Evolutionary conservation across 2,888 invertebrate genomes (phyloP).

Genomic region (Seladonia tumulorum): DNA sequence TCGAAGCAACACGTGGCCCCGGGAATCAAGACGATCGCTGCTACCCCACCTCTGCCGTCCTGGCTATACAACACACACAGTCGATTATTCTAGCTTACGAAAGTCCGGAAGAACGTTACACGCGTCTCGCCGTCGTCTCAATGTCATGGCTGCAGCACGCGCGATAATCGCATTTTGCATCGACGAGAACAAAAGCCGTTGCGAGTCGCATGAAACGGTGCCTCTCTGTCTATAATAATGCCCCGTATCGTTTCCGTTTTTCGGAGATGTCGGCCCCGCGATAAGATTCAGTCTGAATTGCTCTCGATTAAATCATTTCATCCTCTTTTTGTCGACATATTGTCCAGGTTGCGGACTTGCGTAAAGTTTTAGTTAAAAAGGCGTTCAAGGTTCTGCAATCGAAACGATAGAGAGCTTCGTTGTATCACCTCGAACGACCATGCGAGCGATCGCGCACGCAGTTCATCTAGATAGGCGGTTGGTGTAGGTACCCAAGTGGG

Average conservation of each 20-base stretch:
- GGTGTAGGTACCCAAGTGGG: constrained; percentile 5
- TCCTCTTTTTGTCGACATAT: no score
- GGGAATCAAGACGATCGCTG: constrained; percentile 40
- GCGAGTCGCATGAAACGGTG: not conserved
- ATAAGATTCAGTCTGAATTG: no score
- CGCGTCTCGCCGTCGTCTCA: constrained; percentile 41
- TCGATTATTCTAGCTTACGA: constrained; percentile 50
- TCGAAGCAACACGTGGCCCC: constrained; percentile 72
- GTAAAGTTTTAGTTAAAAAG: not conserved
- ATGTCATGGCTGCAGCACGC: constrained; percentile 60
- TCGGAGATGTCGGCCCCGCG: no score
- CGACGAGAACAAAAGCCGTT: not conserved
- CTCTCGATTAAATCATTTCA: no score
- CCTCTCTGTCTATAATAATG: not conserved
- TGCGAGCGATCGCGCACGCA: not conserved
- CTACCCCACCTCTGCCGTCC: constrained; percentile 8
- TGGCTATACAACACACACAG: constrained; percentile 17
- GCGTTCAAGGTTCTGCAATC: not conserved
- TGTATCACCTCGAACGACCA: not conserved
- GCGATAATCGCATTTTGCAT: constrained; percentile 16
- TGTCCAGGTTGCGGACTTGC: no score
- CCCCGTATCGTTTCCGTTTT: no score
- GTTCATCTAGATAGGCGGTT: not conserved
- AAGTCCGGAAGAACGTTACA: constrained; percentile 51
- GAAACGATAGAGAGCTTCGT: not conserved